phyloP scores from a whole-genome alignment of 2,888 invertebrate species.

The Heliconius erato region DNA sequence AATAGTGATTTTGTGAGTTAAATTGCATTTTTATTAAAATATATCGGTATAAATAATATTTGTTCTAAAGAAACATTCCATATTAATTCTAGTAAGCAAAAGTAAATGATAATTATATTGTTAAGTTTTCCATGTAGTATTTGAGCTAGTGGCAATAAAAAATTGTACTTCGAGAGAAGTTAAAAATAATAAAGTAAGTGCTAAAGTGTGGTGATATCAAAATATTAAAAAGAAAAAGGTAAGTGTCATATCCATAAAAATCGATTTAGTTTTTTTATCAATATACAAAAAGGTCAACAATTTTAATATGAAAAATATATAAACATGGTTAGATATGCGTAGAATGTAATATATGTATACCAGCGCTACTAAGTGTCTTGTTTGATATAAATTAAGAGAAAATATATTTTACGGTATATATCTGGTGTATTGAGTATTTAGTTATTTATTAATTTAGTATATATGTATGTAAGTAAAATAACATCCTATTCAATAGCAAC shows the following conservation, averaged over 20 bases:
- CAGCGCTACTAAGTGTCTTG: neutral
- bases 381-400: neutral
- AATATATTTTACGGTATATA: neutral
- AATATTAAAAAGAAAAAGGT: constrained; percentile 16
- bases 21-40: constrained; percentile 17
- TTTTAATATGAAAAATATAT: neutral
- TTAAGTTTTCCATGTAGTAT: constrained; percentile 13
- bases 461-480: neutral
- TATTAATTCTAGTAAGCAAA: neutral
- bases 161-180: constrained; percentile 13
- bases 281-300: neutral
- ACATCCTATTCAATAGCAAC: neutral
- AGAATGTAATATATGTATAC: neutral
- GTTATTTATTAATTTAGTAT: neutral
- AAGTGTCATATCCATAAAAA: constrained; percentile 1
- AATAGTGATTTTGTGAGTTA: constrained; percentile 7
- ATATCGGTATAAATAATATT: neutral
- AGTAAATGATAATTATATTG: constrained; percentile 5
- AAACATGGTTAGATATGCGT: neutral
- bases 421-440: neutral
- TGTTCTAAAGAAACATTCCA: constrained; percentile 1
- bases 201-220: neutral
- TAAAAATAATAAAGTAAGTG: constrained; percentile 25
- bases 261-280: neutral
- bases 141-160: constrained; percentile 22